Base-by-base conservation (phyloP, 2,797 vertebrate species). In the Enteromius argenteus region DNA sequence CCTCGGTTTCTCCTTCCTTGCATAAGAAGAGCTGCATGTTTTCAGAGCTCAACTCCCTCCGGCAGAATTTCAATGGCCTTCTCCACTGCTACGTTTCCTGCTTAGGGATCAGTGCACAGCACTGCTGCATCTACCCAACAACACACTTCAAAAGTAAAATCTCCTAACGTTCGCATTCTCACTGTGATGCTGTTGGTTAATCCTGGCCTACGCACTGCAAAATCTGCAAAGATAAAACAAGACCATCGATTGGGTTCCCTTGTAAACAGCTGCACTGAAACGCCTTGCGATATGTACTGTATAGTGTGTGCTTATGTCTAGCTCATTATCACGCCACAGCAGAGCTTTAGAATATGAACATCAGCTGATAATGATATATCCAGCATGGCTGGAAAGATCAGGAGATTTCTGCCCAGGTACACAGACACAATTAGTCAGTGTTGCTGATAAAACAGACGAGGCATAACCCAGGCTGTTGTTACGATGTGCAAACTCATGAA, bases 31-130 rank as follows among this genome's bases (percentile, higher is more conserved):
- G 56, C 23, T 79, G 78, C 21, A 19, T 88, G 80, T 82, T 86
- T 78, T 77, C 51, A 23, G 37, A 86, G 76, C 78, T 75, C 37
- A 49, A 69, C 56, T 81, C 77, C 84, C 84, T 35, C 71, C 76
- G 80, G 86, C 84, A 56, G 71, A 14, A 49, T 85, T 89, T 87
- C 80, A 85, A 79, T 86, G 86, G 81, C 84, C 84, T 85, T 80
- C 85, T 79, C 84, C 56, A 72, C 56, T 27, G 66, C 71, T 42
- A 53, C 71, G 30, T 80, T 56, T 79, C 56, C 66, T 58, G 56
- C 64, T 73, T 58, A 46, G 51, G 62, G 42, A 85, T 83, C 79
- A 79, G 85, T 69, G 32, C 84, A 80, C 81, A 86, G 81, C 69
- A 44, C 14, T 23, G 39, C 67, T 49, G 72, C 39, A 42, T 79